phyloP scores from a whole-genome alignment of 2,797 vertebrate species.

The Sciaenops ocellatus region DNA sequence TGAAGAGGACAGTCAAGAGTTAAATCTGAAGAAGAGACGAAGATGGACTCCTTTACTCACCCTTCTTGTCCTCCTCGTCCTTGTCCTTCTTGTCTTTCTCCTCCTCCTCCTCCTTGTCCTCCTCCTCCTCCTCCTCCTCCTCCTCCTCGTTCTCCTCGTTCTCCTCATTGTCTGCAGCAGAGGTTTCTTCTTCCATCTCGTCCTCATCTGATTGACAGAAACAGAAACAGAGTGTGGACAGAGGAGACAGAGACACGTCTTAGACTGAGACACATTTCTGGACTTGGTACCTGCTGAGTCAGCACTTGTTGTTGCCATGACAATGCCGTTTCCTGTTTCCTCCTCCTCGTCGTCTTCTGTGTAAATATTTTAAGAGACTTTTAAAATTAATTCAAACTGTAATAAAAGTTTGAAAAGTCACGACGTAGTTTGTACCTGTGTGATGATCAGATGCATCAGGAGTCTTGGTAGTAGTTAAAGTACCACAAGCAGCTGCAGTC shows the following conservation, averaged over 20 bases:
- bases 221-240: background rate
- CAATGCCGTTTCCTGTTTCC: background rate
- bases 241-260: background rate
- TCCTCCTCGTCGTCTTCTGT: conserved; percentile 14
- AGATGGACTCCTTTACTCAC: too few species aligned
- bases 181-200: background rate
- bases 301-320: background rate
- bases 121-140: background rate
- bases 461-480: background rate
- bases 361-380: background rate
- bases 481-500: background rate
- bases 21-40: background rate
- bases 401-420: too few species aligned
- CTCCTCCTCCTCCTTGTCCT: conserved; percentile 4
- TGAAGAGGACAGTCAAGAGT: background rate
- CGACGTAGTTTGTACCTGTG: conserved; percentile 15
- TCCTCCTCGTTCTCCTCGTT: too few species aligned
- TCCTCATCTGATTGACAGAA: background rate
- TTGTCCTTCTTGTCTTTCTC: too few species aligned
- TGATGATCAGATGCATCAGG: background rate
- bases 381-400: too few species aligned
- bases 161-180: background rate
- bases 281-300: conserved; percentile 32
- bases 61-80: too few species aligned
- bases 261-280: background rate